Conservation (phyloP, 1,140 invertebrate species). For the Himalopsyche phryganea region DNA sequence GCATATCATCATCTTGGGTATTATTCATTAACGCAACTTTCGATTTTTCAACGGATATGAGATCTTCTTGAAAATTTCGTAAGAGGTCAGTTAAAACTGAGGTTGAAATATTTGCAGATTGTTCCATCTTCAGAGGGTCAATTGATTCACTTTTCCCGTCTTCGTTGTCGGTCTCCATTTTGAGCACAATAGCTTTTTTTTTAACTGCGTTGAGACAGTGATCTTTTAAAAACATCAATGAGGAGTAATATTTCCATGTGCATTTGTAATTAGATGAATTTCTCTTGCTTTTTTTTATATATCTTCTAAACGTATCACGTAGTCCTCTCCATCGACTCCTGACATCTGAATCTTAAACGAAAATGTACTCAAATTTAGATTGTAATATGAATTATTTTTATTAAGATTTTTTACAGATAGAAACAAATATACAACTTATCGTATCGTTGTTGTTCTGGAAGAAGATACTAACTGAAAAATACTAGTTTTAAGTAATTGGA, state of each 20-base stretch:
- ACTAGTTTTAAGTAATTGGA: no score
- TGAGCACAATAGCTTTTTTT: neutral
- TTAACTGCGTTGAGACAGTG: neutral
- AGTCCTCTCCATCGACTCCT: slow-evolving; percentile 13
- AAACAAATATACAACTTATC: no score
- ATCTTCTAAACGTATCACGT: slow-evolving; percentile 8
- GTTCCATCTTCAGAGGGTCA: slow-evolving; percentile 2
- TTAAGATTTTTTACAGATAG: no score
- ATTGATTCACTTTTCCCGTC: neutral
- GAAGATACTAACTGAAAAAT: no score
- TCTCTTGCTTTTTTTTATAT: neutral
- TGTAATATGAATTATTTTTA: no score
- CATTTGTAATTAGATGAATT: neutral
- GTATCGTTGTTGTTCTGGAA: no score
- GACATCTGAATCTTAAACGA: neutral
- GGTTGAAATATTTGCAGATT: neutral
- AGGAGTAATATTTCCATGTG: neutral
- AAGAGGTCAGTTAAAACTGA: slow-evolving; percentile 8
- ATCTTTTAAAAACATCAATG: neutral
- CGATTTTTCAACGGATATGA: slow-evolving; percentile 20
- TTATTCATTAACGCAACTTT: slow-evolving; percentile 11
- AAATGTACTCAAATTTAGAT: neutral
- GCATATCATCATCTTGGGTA: slow-evolving; percentile 21
- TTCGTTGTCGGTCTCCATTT: neutral
- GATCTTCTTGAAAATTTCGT: slow-evolving; percentile 22